Percentiles rank a stretch among this genome's conserved stretches.
phyloP scores from a whole-genome alignment of 2,888 invertebrate genomes.

The Carterocephalus palaemon region DNA sequence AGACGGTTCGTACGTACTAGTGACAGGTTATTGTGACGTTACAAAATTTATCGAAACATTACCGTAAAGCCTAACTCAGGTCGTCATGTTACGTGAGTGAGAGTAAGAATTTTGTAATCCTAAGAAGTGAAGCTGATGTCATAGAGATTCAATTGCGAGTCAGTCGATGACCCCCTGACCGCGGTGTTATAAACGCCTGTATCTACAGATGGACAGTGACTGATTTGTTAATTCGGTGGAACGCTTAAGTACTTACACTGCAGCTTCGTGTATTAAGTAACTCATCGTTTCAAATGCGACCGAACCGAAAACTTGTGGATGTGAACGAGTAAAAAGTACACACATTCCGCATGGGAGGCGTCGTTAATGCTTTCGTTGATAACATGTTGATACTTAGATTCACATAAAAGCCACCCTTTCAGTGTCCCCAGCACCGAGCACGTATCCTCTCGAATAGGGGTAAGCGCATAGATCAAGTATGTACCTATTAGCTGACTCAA shows the following conservation, averaged over 20 bases:
- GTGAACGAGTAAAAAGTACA: slow-evolving; percentile 14
- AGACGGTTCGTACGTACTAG: neutral
- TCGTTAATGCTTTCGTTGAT: no score
- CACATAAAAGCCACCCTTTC: no score
- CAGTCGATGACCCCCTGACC: slow-evolving; percentile 75
- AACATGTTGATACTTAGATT: no score
- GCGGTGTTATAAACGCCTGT: slow-evolving; percentile 53
- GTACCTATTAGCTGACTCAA: no score
- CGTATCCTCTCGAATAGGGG: no score
- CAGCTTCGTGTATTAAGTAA: slow-evolving; percentile 28
- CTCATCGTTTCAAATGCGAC: slow-evolving; percentile 8
- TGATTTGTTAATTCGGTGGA: slow-evolving; percentile 40
- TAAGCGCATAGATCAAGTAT: no score
- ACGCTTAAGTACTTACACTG: slow-evolving; percentile 31
- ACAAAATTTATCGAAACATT: slow-evolving; percentile 25
- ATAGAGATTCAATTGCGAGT: slow-evolving; percentile 65
- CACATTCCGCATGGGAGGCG: no score
- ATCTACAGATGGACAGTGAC: slow-evolving; percentile 40
- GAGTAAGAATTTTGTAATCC: slow-evolving; percentile 71
- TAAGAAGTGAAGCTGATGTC: slow-evolving; percentile 66
- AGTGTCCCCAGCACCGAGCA: no score
- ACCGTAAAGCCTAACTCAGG: slow-evolving; percentile 38
- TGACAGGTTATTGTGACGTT: slow-evolving; percentile 20
- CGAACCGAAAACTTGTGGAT: slow-evolving; percentile 3
- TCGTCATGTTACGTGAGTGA: slow-evolving; percentile 64